These are phyloP conservation scores for Rattus norvegicus DNA, from an alignment of 2,113 vertebrate species.

Conservation along the genomic window DNA sequence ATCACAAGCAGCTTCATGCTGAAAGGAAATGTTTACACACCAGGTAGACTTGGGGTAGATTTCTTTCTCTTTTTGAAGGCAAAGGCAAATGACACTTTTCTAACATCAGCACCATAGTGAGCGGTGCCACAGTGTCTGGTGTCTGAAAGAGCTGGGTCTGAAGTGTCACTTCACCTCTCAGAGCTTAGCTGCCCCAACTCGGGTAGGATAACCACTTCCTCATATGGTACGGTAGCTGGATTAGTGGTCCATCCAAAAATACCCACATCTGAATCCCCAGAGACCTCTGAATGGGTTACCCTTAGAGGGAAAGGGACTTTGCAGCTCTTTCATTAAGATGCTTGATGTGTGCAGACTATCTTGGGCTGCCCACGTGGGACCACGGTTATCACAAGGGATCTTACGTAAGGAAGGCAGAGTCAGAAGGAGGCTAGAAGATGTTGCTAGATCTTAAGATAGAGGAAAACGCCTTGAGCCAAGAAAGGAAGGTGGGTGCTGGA, in stretches of 20 bases:
- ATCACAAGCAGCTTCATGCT: not conserved
- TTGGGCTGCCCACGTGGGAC: too few species aligned
- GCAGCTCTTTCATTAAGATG: not conserved
- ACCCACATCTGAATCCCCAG: not conserved
- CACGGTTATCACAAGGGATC: not conserved
- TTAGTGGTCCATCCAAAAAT: not conserved
- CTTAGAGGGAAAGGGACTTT: not conserved
- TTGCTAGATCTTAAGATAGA: conserved; percentile 1
- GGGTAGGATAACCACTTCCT: not conserved
- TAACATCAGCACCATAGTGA: not conserved
- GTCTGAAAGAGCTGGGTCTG: not conserved
- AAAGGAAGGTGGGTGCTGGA: not conserved
- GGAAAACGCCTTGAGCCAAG: not conserved
- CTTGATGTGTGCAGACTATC: conserved; percentile 3
- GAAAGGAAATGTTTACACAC: conserved; percentile 13
- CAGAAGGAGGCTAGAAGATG: not conserved
- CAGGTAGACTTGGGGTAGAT: not conserved
- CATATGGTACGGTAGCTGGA: not conserved
- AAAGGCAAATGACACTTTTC: not conserved
- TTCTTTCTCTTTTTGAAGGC: not conserved
- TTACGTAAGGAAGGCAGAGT: not conserved
- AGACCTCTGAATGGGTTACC: not conserved
- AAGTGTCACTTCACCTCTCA: not conserved
- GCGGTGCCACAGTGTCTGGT: not conserved
- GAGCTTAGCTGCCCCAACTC: not conserved